Conservation (phyloP, 1,140 invertebrate genomes). For the Drosophila kepulauana region DNA sequence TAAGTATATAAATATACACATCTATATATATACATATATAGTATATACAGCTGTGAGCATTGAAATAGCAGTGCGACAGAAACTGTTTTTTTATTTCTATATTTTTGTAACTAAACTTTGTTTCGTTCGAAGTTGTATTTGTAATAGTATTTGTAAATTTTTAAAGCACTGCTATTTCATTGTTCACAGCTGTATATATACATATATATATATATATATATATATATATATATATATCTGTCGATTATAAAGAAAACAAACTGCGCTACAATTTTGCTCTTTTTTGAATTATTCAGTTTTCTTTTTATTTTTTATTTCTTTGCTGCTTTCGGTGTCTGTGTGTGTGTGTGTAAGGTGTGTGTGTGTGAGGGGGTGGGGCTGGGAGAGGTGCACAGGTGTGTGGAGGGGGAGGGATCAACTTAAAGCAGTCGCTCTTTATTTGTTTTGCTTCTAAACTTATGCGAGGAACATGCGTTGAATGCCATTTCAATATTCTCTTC, state of each 20-base stretch:
- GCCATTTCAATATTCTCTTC: slow-evolving; percentile 53
- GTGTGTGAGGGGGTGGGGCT: neutral
- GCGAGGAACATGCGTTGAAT: slow-evolving; percentile 82
- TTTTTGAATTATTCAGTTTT: slow-evolving; percentile 31
- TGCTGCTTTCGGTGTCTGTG: slow-evolving; percentile 18
- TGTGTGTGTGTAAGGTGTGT: slow-evolving; percentile 25
- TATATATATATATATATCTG: slow-evolving; percentile 29
- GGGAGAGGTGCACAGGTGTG: neutral
- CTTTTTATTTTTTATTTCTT: slow-evolving; percentile 41
- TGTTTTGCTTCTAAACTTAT: slow-evolving; percentile 78
- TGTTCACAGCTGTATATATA: slow-evolving; percentile 10
- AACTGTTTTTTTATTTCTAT: no score
- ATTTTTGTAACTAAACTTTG: no score
- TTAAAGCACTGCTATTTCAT: no score
- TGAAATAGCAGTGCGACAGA: no score
- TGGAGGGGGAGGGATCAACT: slow-evolving; percentile 10
- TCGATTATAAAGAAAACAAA: slow-evolving; percentile 67
- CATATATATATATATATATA: slow-evolving; percentile 32
- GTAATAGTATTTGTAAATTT: no score
- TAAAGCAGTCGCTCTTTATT: slow-evolving; percentile 54
- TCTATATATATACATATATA: no score
- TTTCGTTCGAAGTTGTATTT: no score
- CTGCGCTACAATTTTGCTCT: slow-evolving; percentile 51
- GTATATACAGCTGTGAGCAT: no score
- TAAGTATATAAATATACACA: slow-evolving; percentile 31